Evolutionary conservation across 2,797 vertebrate species (phyloP).

Genomic region (Tenualosa thibaudeaui): DNA sequence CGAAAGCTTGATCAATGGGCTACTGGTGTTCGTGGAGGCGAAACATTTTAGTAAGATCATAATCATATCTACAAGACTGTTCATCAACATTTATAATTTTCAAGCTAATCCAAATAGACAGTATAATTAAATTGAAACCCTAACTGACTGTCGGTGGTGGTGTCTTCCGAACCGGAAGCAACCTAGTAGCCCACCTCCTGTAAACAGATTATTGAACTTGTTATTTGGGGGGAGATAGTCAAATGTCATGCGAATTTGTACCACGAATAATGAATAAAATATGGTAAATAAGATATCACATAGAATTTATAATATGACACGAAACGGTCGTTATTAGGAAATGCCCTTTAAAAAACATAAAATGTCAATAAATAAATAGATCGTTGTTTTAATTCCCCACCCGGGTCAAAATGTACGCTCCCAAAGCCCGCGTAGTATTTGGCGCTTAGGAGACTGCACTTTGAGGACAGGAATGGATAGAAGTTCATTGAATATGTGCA

Average conservation of each 20-base stretch:
- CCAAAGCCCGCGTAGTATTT: constrained; percentile 72
- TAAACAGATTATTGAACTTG: background rate
- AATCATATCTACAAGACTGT: no score
- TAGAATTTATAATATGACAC: background rate
- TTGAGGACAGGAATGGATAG: constrained; percentile 33
- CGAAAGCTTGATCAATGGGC: no score
- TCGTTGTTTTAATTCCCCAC: constrained; percentile 5
- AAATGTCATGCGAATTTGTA: background rate
- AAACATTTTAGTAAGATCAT: no score
- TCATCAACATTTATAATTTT: no score
- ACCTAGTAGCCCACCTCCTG: background rate
- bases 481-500: constrained; percentile 29
- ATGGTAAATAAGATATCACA: background rate
- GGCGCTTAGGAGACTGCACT: constrained; percentile 62
- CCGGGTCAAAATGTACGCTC: constrained; percentile 43
- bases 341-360: no score
- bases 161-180: background rate
- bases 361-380: background rate
- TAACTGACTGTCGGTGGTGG: background rate
- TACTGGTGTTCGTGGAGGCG: no score
- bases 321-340: background rate
- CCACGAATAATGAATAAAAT: background rate
- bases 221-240: background rate
- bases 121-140: no score
- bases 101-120: no score